These are phyloP conservation scores for Colostygia pectinataria DNA, from an alignment of 2,888 invertebrate genomes.

Conservation along the genomic window DNA sequence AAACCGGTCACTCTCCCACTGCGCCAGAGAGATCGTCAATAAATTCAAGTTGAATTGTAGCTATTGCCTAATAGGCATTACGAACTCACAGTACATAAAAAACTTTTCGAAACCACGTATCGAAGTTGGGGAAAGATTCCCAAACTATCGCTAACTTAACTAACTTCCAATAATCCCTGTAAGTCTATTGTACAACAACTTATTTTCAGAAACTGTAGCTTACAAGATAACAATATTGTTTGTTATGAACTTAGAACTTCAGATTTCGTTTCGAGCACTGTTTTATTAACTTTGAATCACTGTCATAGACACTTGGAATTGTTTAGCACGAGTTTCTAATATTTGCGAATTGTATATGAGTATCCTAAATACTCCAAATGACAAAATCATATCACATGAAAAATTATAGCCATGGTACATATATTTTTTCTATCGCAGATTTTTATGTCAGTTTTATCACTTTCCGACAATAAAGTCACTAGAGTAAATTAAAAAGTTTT, in stretches of 20 bases:
- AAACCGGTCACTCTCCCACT: too few relatives aligned
- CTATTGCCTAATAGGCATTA: slow-evolving; percentile 47
- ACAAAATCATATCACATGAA: too few relatives aligned
- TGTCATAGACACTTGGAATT: neutral
- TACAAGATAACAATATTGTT: slow-evolving; percentile 19
- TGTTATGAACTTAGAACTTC: slow-evolving; percentile 13
- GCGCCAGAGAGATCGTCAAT: neutral
- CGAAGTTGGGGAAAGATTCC: slow-evolving; percentile 61
- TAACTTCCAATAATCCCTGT: slow-evolving; percentile 68
- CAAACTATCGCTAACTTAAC: slow-evolving; percentile 65
- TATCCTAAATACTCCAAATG: too few relatives aligned
- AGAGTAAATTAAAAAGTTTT: too few relatives aligned
- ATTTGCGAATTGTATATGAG: too few relatives aligned
- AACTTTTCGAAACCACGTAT: slow-evolving; percentile 64
- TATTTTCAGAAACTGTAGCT: slow-evolving; percentile 43
- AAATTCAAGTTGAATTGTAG: neutral
- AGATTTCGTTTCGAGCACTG: slow-evolving; percentile 7
- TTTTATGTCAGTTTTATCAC: too few relatives aligned
- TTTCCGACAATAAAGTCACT: too few relatives aligned
- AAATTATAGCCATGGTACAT: too few relatives aligned
- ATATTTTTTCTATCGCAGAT: too few relatives aligned
- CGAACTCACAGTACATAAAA: slow-evolving; percentile 29
- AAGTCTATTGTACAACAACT: slow-evolving; percentile 64
- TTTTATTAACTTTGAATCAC: neutral
- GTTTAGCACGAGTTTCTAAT: too few relatives aligned